Base-by-base conservation (phyloP, 2,888 invertebrate species). In the Lepidochrysops patricia region DNA sequence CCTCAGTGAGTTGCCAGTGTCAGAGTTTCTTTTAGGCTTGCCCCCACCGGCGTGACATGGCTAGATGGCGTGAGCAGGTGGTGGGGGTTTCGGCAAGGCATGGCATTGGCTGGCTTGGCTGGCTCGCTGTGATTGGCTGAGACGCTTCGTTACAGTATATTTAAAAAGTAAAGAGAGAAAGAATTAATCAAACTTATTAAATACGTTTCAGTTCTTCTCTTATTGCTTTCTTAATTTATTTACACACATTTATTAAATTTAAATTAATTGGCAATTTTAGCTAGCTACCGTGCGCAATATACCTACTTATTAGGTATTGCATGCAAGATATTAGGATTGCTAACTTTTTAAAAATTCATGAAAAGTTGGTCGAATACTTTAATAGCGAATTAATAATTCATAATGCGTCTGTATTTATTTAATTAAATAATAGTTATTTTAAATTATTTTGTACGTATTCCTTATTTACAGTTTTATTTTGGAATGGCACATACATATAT, bases 401-500 rank as follows among this genome's bases (percentile, higher is more conserved):
- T 37, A 19, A 54, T 19, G 12, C 29, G 29, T 13, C 29, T 15
- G 27, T 19, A 12, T 32, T 32, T n/a, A 57, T 57, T 57, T 57
- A 19, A 50, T 58, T 13, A 34, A 32, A 23, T 19, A 58, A 26
- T 23, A 29, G 19, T 34, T 50, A 50, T 35, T 34, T 58, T 50
- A 27, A 15, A 26, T 26, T 25, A 58, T 48, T 50, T 34, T 34
- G 35, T 50, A 58, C 52, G 52, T 52, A 52, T 52, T 52, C 49
- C 32, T 15, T 58, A 68, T 65, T 66, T 66, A 71, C 60, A 69
- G 62, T 64, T 61, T 66, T 56, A 68, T 63, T 43, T 67, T 61
- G 65, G 63, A 60, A 66, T 67, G 65, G 67, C 67, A 68, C 63
- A 63, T 63, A 62, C 66, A 60, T 66, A 67, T 69, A 67, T 69